phyloP scores from a whole-genome alignment of 2,113 vertebrate genomes.

The Carlito syrichta region DNA sequence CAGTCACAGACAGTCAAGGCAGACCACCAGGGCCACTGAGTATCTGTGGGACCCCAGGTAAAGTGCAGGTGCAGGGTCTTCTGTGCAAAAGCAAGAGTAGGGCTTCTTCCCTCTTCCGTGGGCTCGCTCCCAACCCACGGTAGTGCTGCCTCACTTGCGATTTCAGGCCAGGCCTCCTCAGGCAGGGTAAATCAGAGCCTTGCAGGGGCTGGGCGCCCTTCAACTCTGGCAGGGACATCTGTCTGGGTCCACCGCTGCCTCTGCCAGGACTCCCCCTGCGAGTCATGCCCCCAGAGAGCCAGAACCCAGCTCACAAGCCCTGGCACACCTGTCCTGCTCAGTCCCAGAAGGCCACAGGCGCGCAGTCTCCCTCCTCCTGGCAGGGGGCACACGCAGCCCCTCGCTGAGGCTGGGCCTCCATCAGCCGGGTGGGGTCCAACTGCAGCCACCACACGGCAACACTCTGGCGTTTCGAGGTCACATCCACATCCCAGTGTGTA shows the following conservation, averaged over 20 bases:
- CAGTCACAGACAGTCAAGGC: neutral
- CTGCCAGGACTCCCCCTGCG: too few relatives aligned
- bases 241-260: neutral
- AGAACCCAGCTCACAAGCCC: neutral
- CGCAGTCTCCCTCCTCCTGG: neutral
- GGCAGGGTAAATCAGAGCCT: neutral
- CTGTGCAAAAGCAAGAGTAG: neutral
- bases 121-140: neutral
- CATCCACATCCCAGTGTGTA: neutral
- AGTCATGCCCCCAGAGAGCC: too few relatives aligned
- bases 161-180: too few relatives aligned
- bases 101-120: neutral
- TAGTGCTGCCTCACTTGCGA: too few relatives aligned
- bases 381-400: neutral
- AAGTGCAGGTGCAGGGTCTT: neutral
- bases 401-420: neutral
- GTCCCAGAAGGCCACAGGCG: neutral
- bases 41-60: neutral
- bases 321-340: rapidly evolving
- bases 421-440: neutral
- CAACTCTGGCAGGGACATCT: neutral
- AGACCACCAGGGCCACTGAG: neutral
- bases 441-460: too few relatives aligned
- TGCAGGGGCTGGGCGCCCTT: rapidly evolving
- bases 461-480: rapidly evolving